Evolutionary conservation across 2,113 vertebrate genomes (phyloP), one percentile per base, ranked within the genome.

Genomic region (Ctenodactylus gundi): DNA sequence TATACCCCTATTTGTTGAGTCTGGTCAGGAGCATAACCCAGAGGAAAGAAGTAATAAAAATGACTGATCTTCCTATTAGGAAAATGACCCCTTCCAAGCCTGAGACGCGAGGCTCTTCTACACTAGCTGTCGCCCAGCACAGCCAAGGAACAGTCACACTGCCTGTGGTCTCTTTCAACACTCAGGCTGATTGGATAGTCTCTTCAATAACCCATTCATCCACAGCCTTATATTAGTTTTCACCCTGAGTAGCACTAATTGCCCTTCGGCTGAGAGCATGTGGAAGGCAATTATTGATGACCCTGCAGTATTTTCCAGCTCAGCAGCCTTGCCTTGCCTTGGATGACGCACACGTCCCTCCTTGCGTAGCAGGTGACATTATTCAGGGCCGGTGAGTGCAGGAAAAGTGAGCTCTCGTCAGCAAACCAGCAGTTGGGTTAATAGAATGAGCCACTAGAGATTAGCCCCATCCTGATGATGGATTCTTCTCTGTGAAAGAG

Each of bases 191-290:
- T 94, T 91, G 55, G 76, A 96, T 73, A 85, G 90, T 77, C 94
- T 95, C 92, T 96, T 96, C 84, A 96, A 94, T 94, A 94, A 93
- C 36, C 49, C 94, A 96, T 96, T 95, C 97, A 96, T 96, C 95
- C 65, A 70, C 58, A 72, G 86, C 80, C 90, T 84, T 85, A 31
- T 76, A 91, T 96, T 97, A 57, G 65, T 82, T 97, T 93, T 96
- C 57, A 34, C 87, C 87, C 87, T 76, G 76, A 97, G 93, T 68
- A 96, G 67, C 93, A 93, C 95, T 96, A 93, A 97, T 93, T 93
- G 93, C 92, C 94, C 94, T 90, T 94, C 0, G 2, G 95, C 93
- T 76, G 85, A 90, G 65, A 90, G 90, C 84, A 25, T 23, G 51
- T 73, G 92, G 53, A 58, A 93, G 80, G 53, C 65, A 90, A 39